Percentiles rank a stretch among this genome's conserved stretches.
These are phyloP conservation scores for Platycnemis pennipes DNA, from an alignment of 2,888 invertebrate genomes.

Conservation along the genomic window DNA sequence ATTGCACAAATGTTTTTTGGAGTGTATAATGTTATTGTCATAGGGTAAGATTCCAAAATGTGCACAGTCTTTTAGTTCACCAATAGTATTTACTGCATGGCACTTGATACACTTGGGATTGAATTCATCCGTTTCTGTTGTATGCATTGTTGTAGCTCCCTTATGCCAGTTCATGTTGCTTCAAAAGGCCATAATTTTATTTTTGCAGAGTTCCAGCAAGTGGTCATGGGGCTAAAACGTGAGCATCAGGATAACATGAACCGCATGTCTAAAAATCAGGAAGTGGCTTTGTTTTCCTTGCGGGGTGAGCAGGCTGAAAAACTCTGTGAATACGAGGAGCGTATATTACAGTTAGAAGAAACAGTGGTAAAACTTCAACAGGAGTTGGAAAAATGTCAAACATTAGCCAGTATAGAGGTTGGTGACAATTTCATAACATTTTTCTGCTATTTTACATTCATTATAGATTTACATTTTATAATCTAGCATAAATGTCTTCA, in stretches of 20 bases:
- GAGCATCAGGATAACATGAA: conserved; percentile 79
- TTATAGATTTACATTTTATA: not conserved
- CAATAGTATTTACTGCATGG: not conserved
- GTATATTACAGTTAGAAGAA: conserved; percentile 78
- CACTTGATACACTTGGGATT: not conserved
- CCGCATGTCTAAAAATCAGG: conserved; percentile 76
- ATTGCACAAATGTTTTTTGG: too few species aligned
- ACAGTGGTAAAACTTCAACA: conserved; percentile 77
- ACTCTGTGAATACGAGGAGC: conserved; percentile 77
- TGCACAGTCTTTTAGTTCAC: not conserved
- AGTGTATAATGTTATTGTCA: not conserved
- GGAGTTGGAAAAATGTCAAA: conserved; percentile 83
- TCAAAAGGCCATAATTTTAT: not conserved
- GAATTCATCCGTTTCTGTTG: not conserved
- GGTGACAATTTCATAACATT: not conserved
- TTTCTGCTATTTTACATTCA: conserved; percentile 61
- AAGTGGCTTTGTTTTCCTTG: conserved; percentile 75
- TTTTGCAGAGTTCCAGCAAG: conserved; percentile 76
- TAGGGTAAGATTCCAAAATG: not conserved
- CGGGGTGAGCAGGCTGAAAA: conserved; percentile 78
- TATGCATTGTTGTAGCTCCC: not conserved
- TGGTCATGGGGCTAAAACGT: conserved; percentile 78
- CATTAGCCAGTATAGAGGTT: conserved; percentile 81
- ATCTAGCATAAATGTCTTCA: not conserved
- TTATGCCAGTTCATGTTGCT: not conserved